phyloP scores from a whole-genome alignment of 2,888 invertebrate species.

The Caenorhabditis macrosperma region DNA sequence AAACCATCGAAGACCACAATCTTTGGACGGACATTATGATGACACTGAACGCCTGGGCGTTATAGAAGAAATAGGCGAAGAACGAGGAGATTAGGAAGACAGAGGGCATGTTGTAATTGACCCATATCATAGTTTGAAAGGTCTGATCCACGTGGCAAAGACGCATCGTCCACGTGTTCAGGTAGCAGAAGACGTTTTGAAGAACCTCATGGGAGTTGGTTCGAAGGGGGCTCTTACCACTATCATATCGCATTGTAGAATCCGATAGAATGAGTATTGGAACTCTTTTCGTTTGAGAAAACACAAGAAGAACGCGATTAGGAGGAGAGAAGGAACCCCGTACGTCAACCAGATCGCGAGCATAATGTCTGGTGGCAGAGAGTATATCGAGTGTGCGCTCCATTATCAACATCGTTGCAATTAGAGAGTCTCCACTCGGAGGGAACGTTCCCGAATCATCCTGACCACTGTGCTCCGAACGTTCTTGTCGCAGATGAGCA shows the following conservation, averaged over 20 bases:
- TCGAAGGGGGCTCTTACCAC: not conserved
- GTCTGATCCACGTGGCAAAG: not conserved
- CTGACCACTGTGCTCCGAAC: not conserved
- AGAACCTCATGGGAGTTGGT: not conserved
- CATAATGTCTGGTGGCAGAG: too few relatives aligned
- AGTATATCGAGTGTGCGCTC: too few relatives aligned
- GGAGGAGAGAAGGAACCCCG: not conserved
- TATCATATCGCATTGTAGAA: constrained; percentile 14
- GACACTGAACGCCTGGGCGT: constrained; percentile 6
- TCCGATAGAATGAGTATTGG: constrained; percentile 14
- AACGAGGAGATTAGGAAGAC: not conserved
- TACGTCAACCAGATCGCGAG: not conserved
- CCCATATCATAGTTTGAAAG: not conserved
- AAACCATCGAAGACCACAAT: not conserved
- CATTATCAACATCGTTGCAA: too few relatives aligned
- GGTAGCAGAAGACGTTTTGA: constrained; percentile 38
- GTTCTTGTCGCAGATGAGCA: constrained; percentile 1
- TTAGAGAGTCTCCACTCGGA: not conserved
- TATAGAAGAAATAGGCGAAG: not conserved
- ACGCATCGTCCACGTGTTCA: constrained; percentile 19
- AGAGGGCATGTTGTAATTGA: not conserved
- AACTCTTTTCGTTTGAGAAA: not conserved
- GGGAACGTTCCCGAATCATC: not conserved
- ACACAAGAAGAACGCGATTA: not conserved
- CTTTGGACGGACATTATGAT: constrained; percentile 3